Evolutionary conservation across 1,140 invertebrate species (phyloP).

Genomic region (Scaptomyza graminum): DNA sequence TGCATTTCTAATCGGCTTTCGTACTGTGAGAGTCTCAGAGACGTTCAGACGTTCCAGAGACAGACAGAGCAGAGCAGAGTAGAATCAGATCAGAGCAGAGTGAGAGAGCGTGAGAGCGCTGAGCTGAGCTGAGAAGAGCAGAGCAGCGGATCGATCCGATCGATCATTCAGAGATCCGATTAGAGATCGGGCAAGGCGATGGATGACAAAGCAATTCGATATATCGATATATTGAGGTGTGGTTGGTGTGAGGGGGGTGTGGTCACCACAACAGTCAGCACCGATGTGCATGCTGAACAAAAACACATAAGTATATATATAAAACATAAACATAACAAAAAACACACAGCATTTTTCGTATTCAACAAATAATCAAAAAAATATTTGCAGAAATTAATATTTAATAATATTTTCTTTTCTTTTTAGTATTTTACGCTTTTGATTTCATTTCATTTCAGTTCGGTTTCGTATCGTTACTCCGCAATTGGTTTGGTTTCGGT

Average conservation of each 20-base stretch:
- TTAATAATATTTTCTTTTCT: constrained; percentile 19
- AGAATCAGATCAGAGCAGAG: constrained; percentile 45
- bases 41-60: constrained; percentile 64
- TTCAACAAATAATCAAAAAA: constrained; percentile 12
- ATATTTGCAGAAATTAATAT: constrained; percentile 31
- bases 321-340: constrained; percentile 39
- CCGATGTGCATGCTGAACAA: constrained; percentile 76
- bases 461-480: too few species aligned
- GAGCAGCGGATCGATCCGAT: constrained; percentile 37
- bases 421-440: constrained; percentile 43
- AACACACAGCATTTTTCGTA: constrained; percentile 66
- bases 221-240: background rate
- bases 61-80: constrained; percentile 66
- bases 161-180: constrained; percentile 30
- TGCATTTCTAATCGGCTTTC: constrained; percentile 73
- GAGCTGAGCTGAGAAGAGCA: constrained; percentile 45
- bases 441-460: constrained; percentile 13
- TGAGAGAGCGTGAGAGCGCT: constrained; percentile 47
- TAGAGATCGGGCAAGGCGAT: constrained; percentile 50
- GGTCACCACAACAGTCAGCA: constrained; percentile 31
- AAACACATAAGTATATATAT: constrained; percentile 51
- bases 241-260: constrained; percentile 7
- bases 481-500: constrained; percentile 23
- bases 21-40: constrained; percentile 69
- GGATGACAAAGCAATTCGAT: constrained; percentile 37